Evolutionary conservation across 37 sponge, comb jelly and placozoan genomes (phyloP), one percentile per base, ranked within the genome.

Genomic region (Chondrosia reniformis): DNA sequence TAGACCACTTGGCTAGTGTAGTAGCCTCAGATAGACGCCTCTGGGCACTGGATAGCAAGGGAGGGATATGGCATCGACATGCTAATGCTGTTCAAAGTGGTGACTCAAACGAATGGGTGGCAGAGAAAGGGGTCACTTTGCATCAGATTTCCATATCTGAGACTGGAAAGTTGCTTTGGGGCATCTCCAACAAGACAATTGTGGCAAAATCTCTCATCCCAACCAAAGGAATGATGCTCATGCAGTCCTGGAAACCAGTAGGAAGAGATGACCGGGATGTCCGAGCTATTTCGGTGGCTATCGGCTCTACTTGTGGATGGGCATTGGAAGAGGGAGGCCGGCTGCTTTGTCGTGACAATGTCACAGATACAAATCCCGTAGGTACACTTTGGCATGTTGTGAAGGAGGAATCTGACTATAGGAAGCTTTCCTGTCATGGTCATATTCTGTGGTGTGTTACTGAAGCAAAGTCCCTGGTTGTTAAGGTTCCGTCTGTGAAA

Each of bases 31-130:
- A 69, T 21, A 25, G 36, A 4, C 72, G 42, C 36, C 43, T 69
- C 43, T 69, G 72, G 72, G 43, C 72, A 7, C 43, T 69, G 2
- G 72, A 69, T 25, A 43, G 44, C 72, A 69, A 69, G 41, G 72
- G 72, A 15, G 24, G 43, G 44, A 25, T 69, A 7, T 69, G 39
- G 41, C 72, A 69, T 40, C 72, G 72, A 21, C 15, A 24, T 21
- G 44, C 42, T 21, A 69, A 24, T 40, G 43, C 41, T 19, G 19
- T 39, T 25, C 41, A 7, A 2, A 25, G 43, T 1, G 41, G 42
- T 31, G 10, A 22, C 37, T 34, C 37, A 21, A 24, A 41, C 39
- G 72, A 69, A 7, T 69, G 72, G 72, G 24, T 7, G 24, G 19
- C 41, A 39, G 72, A 69, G n/a, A 21, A 21, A 25, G 39, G 44